A percentile compares a stretch with the other conserved stretches of the same genome.
These are phyloP conservation scores for Dufourea novaeangliae DNA, from an alignment of 1,140 invertebrate genomes.

Conservation along the genomic window DNA sequence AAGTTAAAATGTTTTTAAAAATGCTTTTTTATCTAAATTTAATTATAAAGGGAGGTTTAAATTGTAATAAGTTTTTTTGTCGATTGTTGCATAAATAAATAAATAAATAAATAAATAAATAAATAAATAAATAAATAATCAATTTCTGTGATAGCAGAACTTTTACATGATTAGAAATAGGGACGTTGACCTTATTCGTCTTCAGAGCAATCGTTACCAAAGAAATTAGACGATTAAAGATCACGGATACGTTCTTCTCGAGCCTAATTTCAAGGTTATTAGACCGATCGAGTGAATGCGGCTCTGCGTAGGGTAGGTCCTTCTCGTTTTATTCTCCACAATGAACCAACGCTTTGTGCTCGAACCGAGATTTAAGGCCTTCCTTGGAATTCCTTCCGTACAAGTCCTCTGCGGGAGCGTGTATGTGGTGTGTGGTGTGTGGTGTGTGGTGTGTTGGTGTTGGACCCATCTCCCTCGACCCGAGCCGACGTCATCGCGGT, in stretches of 20 bases:
- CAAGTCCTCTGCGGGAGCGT: too few species aligned
- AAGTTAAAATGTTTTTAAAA: too few species aligned
- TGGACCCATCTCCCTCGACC: slow-evolving; percentile 22
- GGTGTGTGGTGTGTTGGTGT: slow-evolving; percentile 9
- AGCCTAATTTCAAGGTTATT: slow-evolving; percentile 46
- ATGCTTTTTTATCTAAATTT: too few species aligned
- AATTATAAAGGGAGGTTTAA: too few species aligned
- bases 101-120: too few species aligned
- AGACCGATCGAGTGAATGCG: slow-evolving; percentile 29
- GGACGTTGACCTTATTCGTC: too few species aligned
- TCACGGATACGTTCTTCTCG: not conserved
- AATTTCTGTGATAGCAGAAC: too few species aligned
- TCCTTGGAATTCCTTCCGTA: slow-evolving; percentile 28
- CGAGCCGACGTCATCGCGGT: not conserved
- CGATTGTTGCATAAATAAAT: too few species aligned
- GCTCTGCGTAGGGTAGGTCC: slow-evolving; percentile 5
- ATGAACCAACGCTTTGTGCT: slow-evolving; percentile 52
- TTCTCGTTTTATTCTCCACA: slow-evolving; percentile 50
- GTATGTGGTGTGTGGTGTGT: not conserved
- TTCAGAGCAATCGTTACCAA: too few species aligned
- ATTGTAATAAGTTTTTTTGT: too few species aligned
- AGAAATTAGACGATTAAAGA: not conserved
- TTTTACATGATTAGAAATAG: too few species aligned
- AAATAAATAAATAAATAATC: too few species aligned
- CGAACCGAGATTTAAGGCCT: slow-evolving; percentile 57